Percentiles rank a stretch among this genome's conserved stretches.
Evolutionary conservation across 2,113 vertebrate species (phyloP).

Genomic region (Nannospalax galili): DNA sequence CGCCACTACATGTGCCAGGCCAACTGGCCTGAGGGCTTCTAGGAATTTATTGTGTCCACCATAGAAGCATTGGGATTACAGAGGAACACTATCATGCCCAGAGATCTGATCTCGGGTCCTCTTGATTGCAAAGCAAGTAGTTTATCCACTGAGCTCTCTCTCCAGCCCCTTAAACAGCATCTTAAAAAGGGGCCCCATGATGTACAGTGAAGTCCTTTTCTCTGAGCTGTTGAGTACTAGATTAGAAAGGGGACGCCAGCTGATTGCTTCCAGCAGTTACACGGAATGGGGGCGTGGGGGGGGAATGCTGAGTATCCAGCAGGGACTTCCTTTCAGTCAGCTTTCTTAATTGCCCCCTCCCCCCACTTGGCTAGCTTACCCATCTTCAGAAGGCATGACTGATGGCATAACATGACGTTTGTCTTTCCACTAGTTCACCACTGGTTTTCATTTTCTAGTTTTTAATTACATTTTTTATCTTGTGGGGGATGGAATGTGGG

Average conservation of each 20-base stretch:
- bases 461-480: too few relatives aligned
- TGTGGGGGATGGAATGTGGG: too few relatives aligned
- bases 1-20: too few relatives aligned
- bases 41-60: too few relatives aligned
- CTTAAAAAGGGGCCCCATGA: background rate
- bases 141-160: background rate
- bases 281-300: background rate
- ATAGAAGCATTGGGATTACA: too few relatives aligned
- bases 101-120: background rate
- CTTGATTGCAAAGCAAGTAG: background rate
- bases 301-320: fast-evolving
- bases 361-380: background rate
- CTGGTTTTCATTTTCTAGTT: too few relatives aligned
- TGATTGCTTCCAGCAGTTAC: background rate
- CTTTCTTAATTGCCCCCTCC: background rate
- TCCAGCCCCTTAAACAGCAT: background rate
- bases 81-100: too few relatives aligned
- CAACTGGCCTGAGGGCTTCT: too few relatives aligned
- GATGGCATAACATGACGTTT: background rate
- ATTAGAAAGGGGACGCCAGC: background rate
- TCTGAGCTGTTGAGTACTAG: background rate
- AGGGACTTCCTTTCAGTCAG: background rate
- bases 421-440: too few relatives aligned
- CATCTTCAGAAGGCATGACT: background rate
- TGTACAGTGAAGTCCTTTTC: background rate